phyloP scores from a whole-genome alignment of 2,888 invertebrate genomes.

The Bugula neritina region DNA sequence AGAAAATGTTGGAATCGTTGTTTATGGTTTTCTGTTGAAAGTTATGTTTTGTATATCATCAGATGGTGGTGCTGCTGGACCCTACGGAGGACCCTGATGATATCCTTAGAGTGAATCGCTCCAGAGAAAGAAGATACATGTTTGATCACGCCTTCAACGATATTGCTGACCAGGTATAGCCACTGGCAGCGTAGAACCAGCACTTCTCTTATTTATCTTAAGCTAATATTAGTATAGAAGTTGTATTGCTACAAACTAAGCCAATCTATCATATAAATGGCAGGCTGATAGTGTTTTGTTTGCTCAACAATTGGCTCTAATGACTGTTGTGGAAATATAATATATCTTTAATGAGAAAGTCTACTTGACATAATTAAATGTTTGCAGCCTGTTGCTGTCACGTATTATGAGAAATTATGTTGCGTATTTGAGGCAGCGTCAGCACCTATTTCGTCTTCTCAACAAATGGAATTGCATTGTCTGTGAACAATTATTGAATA shows the following conservation, averaged over 20 bases:
- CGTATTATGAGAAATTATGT: neutral
- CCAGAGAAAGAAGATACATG: constrained; percentile 72
- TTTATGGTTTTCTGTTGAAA: too few species aligned
- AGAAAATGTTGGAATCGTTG: too few species aligned
- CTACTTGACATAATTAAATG: neutral
- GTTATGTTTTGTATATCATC: constrained; percentile 31
- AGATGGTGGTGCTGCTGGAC: constrained; percentile 68
- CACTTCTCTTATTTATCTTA: neutral
- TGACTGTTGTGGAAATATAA: neutral
- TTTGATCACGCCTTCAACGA: constrained; percentile 87
- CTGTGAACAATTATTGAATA: neutral
- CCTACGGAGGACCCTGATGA: constrained; percentile 58
- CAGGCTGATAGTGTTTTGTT: neutral
- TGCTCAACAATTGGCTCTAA: neutral
- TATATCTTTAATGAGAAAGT: too few species aligned
- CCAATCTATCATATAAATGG: neutral
- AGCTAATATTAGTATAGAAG: neutral
- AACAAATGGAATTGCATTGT: neutral
- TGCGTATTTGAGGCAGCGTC: neutral
- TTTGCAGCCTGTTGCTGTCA: neutral
- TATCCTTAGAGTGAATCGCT: constrained; percentile 66
- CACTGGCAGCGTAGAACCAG: too few species aligned
- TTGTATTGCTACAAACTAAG: neutral
- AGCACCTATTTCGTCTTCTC: too few species aligned
- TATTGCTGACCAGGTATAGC: constrained; percentile 71